phyloP scores from a whole-genome alignment of 1,140 invertebrate genomes.

The Harpegnathos saltator region DNA sequence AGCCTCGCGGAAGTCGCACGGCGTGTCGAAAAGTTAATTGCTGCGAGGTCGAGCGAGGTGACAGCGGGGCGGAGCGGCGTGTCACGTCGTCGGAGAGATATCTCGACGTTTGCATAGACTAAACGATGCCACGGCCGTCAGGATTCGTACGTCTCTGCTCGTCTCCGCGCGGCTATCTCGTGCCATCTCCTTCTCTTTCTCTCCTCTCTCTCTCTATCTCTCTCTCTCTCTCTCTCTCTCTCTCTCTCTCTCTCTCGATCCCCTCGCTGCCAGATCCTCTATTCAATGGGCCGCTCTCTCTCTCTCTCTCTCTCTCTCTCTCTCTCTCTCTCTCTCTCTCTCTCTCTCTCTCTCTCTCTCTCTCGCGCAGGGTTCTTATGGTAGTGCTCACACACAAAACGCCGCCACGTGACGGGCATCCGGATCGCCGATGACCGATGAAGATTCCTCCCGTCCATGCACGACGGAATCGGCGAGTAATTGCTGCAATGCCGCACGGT shows the following conservation, averaged over 20 bases:
- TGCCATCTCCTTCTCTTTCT: slow-evolving; percentile 36
- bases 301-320: too few species aligned
- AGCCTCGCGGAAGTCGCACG: neutral
- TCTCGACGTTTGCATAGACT: slow-evolving; percentile 68
- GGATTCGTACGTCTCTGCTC: slow-evolving; percentile 56
- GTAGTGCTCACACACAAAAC: slow-evolving; percentile 81
- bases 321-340: too few species aligned
- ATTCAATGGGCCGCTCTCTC: slow-evolving; percentile 71
- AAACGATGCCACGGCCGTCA: slow-evolving; percentile 62
- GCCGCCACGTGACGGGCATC: slow-evolving; percentile 81
- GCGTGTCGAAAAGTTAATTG: slow-evolving; percentile 3
- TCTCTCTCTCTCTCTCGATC: slow-evolving; percentile 56
- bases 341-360: too few species aligned
- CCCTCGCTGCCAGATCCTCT: slow-evolving; percentile 47
- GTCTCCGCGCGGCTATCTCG: slow-evolving; percentile 52
- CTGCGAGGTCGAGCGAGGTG: slow-evolving; percentile 11
- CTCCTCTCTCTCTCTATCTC: slow-evolving; percentile 55
- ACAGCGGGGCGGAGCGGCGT: neutral
- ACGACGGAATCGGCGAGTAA: slow-evolving; percentile 71
- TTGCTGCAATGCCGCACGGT: slow-evolving; percentile 61
- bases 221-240: slow-evolving; percentile 51
- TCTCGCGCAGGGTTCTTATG: slow-evolving; percentile 64
- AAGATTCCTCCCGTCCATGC: slow-evolving; percentile 66
- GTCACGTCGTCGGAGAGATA: slow-evolving; percentile 36
- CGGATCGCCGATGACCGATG: slow-evolving; percentile 75